Conservation (phyloP, 2,888 invertebrate genomes). For the Oxyscelio sp. region DNA sequence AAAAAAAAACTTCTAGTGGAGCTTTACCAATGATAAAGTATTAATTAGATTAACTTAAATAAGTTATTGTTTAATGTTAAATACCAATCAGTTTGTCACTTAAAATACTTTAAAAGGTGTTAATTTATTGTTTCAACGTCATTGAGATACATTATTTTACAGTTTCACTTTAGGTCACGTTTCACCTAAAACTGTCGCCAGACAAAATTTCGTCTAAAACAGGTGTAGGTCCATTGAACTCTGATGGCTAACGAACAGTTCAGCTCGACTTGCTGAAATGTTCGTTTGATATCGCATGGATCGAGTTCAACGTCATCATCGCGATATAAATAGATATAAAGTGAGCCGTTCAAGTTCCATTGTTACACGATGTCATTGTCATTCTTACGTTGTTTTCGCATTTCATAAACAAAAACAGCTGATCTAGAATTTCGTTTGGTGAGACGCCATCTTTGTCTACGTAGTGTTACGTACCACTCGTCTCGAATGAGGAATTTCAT, state of each 20-base stretch:
- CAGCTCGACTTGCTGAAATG: conserved; percentile 37
- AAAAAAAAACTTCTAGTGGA: too few species aligned
- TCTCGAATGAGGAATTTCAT: conserved; percentile 58
- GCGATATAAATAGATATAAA: conserved; percentile 63
- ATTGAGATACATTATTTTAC: neutral
- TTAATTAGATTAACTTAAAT: too few species aligned
- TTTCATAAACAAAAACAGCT: conserved; percentile 72
- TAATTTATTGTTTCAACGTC: too few species aligned
- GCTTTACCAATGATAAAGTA: too few species aligned
- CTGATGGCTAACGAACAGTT: conserved; percentile 20
- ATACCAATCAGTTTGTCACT: too few species aligned
- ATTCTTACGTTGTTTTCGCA: conserved; percentile 52
- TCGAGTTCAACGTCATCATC: conserved; percentile 65
- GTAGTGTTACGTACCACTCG: conserved; percentile 50
- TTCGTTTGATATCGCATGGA: conserved; percentile 55
- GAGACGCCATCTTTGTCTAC: conserved; percentile 58
- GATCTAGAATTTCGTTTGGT: conserved; percentile 63
- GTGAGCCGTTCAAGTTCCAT: conserved; percentile 59
- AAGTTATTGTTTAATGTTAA: too few species aligned
- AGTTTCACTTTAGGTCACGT: neutral
- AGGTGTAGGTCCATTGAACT: conserved; percentile 46
- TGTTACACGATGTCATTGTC: conserved; percentile 69
- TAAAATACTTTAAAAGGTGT: too few species aligned
- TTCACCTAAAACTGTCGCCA: neutral
- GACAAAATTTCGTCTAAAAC: neutral